Percentiles rank a stretch among this genome's conserved stretches.
Conservation (phyloP, 2,888 invertebrate species). For the Cephus spinipes region DNA sequence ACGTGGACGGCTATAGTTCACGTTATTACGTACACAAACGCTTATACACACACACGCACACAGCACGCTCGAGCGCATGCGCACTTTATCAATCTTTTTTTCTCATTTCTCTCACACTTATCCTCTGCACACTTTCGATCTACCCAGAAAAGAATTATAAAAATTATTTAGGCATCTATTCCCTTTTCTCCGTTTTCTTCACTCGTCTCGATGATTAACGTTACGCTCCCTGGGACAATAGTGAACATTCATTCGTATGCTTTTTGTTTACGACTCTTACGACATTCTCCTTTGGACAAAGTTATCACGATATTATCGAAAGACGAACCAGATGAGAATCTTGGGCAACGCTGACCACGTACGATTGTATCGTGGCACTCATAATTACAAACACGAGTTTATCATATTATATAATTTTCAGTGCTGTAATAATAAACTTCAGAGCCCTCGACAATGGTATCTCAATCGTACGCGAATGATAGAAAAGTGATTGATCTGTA, state of each 20-base stretch:
- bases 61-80: background rate
- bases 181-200: background rate
- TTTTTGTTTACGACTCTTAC: background rate
- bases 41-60: background rate
- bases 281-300: background rate
- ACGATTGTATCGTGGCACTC: background rate
- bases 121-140: background rate
- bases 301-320: background rate
- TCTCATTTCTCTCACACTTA: background rate
- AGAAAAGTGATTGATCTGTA: background rate
- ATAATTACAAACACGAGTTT: background rate
- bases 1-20: background rate
- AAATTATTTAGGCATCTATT: background rate
- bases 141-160: background rate
- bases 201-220: background rate
- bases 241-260: background rate
- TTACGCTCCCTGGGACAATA: background rate
- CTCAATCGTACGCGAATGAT: background rate
- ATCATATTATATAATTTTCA: background rate
- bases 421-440: background rate
- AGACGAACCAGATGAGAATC: background rate
- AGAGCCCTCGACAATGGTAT: background rate
- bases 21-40: background rate
- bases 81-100: constrained; percentile 5
- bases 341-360: background rate